Evolutionary conservation across 2,797 vertebrate genomes (phyloP).

Genomic region (Lacerta agilis): DNA sequence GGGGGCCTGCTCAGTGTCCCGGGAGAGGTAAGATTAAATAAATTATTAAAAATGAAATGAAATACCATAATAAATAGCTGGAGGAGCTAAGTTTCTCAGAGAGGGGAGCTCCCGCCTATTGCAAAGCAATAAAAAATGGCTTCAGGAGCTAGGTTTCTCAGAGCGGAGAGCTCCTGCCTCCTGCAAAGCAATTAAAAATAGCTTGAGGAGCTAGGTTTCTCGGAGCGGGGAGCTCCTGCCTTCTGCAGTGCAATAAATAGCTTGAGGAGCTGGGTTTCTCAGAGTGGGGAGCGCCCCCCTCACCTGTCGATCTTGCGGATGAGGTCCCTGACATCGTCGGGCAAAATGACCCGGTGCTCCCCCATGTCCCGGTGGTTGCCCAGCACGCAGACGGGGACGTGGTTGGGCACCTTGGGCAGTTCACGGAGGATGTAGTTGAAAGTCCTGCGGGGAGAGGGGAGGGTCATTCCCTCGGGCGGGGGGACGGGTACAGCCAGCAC

Average conservation of each 20-base stretch:
- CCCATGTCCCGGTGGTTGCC: slow-evolving; percentile 99
- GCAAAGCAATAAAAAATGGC: no score
- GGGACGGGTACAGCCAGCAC: no score
- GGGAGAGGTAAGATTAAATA: background rate
- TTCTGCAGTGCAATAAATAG: no score
- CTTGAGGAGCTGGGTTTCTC: no score
- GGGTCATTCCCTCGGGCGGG: background rate
- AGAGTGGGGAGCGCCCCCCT: background rate
- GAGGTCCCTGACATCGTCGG: slow-evolving; percentile 90
- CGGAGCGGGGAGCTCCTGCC: no score
- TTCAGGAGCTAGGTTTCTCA: no score
- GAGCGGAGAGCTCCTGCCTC: no score
- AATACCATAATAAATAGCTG: no score
- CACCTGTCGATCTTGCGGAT: slow-evolving; percentile 92
- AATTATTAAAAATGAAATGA: background rate
- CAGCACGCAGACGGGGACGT: slow-evolving; percentile 94
- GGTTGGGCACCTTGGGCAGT: slow-evolving; percentile 94
- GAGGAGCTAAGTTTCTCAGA: no score
- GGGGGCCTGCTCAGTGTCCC: slow-evolving; percentile 82
- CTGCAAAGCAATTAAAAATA: no score
- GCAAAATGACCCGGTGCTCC: slow-evolving; percentile 93
- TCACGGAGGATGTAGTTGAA: slow-evolving; percentile 96
- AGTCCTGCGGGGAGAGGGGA: slow-evolving; percentile 81
- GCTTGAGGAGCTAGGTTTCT: no score
- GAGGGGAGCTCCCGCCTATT: no score